These are phyloP conservation scores for Aegithalos caudatus DNA, from an alignment of 2,113 vertebrate species.

Conservation along the genomic window DNA sequence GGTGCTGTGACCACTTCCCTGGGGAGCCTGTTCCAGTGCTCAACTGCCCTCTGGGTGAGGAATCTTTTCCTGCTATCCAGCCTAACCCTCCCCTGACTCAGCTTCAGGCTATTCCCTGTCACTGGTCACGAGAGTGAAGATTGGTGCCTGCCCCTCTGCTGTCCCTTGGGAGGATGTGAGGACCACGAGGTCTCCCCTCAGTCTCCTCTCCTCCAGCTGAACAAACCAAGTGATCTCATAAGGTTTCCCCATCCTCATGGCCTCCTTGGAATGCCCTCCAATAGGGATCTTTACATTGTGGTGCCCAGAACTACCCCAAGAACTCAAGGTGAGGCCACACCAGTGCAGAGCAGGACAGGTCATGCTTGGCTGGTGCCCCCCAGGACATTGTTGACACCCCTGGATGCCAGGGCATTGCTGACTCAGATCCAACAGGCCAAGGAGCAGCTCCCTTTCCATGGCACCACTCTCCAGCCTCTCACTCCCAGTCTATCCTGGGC, in stretches of 20 bases:
- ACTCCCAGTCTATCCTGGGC: neutral
- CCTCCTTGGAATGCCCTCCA: neutral
- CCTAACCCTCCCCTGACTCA: neutral
- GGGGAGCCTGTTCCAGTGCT: neutral
- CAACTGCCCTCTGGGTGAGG: neutral
- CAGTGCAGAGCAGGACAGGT: neutral
- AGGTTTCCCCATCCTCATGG: neutral
- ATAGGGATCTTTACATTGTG: neutral
- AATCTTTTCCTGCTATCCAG: neutral
- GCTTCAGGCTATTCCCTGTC: neutral
- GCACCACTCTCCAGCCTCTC: neutral
- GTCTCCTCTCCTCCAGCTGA: neutral
- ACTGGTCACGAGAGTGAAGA: neutral
- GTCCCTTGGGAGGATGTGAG: neutral
- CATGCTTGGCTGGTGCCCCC: neutral
- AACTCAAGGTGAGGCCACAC: fast-evolving
- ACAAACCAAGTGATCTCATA: neutral
- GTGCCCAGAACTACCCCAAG: neutral
- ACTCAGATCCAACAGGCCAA: neutral
- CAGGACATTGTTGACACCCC: fast-evolving
- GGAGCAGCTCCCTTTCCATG: neutral
- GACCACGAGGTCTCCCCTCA: neutral
- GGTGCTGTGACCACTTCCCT: neutral
- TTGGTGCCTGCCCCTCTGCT: neutral
- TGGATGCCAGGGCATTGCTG: neutral